Percentiles rank a stretch among this genome's conserved stretches.
These are phyloP conservation scores for Nasua narica DNA, from an alignment of 2,797 vertebrate genomes.

Conservation along the genomic window DNA sequence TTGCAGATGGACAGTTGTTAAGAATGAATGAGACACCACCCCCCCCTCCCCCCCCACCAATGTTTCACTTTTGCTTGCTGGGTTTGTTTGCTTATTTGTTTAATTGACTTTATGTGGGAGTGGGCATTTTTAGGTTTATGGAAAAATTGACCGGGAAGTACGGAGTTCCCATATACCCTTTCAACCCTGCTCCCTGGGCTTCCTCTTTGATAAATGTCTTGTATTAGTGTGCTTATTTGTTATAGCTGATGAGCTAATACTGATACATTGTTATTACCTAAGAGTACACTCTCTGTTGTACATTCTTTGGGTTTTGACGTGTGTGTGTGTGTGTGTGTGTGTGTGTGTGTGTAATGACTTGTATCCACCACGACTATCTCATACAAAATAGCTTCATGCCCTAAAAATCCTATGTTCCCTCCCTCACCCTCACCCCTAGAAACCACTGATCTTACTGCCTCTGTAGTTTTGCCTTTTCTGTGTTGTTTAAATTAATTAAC, in stretches of 20 bases:
- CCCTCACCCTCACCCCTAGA: not conserved
- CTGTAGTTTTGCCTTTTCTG: not conserved
- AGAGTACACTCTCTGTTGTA: not conserved
- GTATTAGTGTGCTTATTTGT: not conserved
- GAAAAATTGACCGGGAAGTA: not conserved
- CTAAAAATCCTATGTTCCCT: not conserved
- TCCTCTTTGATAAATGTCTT: not conserved
- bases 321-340: too few relatives aligned
- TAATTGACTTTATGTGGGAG: not conserved
- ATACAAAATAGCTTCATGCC: not conserved
- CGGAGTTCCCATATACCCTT: not conserved
- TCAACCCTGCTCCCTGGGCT: not conserved
- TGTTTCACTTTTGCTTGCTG: not conserved
- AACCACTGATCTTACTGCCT: not conserved
- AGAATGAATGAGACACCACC: not conserved
- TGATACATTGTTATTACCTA: too few relatives aligned
- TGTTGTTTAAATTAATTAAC: not conserved
- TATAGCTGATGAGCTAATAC: not conserved
- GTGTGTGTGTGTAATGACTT: fast-evolving
- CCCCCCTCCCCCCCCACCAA: too few relatives aligned
- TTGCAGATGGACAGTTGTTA: not conserved
- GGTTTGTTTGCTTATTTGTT: not conserved
- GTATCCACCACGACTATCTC: fast-evolving
- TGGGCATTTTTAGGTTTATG: not conserved
- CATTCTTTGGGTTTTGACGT: not conserved